Evolutionary conservation across 2,113 vertebrate genomes (phyloP).

Genomic region (Hemiscyllium ocellatum): DNA sequence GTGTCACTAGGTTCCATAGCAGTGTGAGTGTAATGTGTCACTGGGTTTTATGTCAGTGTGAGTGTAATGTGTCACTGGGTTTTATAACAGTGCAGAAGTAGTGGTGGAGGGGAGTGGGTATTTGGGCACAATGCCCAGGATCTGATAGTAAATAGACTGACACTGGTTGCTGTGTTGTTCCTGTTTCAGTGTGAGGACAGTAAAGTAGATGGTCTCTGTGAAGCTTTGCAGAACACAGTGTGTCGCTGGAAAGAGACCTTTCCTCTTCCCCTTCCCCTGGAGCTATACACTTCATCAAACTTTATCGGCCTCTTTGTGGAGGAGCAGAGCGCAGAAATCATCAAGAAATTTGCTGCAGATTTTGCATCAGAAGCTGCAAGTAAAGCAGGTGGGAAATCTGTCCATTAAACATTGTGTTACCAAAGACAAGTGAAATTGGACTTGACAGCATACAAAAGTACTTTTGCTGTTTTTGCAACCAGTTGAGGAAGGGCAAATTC

Average conservation of each 20-base stretch:
- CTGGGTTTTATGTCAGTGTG: background rate
- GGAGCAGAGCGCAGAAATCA: slow-evolving; percentile 82
- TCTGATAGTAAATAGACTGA: background rate
- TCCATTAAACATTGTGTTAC: background rate
- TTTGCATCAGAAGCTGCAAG: slow-evolving; percentile 77
- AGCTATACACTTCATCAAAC: slow-evolving; percentile 89
- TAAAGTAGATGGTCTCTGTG: slow-evolving; percentile 80
- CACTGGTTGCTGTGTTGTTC: background rate
- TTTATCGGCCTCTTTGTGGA: slow-evolving; percentile 97
- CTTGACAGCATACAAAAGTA: no score
- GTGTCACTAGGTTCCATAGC: background rate
- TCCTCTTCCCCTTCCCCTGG: slow-evolving; percentile 76
- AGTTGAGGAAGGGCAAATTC: no score
- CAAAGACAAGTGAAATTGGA: no score
- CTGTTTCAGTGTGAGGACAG: slow-evolving; percentile 78
- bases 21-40: background rate
- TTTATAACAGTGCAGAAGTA: background rate
- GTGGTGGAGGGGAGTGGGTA: background rate
- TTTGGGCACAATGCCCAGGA: no score
- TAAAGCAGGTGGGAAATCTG: slow-evolving; percentile 72
- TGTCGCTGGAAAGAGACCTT: slow-evolving; percentile 82
- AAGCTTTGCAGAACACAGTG: slow-evolving; percentile 78
- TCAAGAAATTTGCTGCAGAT: slow-evolving; percentile 87
- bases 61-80: background rate
- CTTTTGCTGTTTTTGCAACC: no score